These are phyloP conservation scores for Scaptodrosophila latifasciaeformis DNA, from an alignment of 2,888 invertebrate genomes.

Conservation along the genomic window DNA sequence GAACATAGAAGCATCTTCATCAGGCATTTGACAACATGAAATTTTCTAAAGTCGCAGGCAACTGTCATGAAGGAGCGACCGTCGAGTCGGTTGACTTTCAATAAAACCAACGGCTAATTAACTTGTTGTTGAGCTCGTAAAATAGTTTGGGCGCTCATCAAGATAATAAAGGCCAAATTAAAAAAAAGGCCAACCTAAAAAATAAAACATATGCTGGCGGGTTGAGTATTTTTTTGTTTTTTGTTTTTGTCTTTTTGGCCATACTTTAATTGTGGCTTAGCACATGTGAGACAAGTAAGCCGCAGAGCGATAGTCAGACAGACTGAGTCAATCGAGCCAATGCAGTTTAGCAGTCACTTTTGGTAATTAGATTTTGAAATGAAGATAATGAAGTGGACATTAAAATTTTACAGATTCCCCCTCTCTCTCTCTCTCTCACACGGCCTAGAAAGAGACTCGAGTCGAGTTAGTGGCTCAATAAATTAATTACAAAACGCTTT, in stretches of 20 bases:
- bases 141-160: conserved; percentile 64
- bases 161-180: conserved; percentile 54
- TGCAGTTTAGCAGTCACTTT: conserved; percentile 49
- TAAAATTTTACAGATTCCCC: conserved; percentile 65
- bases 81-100: conserved; percentile 28
- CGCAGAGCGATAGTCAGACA: conserved; percentile 32
- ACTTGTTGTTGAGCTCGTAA: conserved; percentile 67
- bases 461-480: conserved; percentile 48
- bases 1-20: background rate
- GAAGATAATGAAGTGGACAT: conserved; percentile 62
- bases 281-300: conserved; percentile 44
- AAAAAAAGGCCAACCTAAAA: too few relatives aligned
- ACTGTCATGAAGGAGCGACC: conserved; percentile 29
- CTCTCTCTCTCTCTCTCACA: too few relatives aligned
- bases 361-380: conserved; percentile 65
- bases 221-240: conserved; percentile 30
- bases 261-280: conserved; percentile 19
- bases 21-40: conserved; percentile 50
- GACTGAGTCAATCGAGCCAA: conserved; percentile 12
- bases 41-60: conserved; percentile 42
- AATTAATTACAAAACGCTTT: conserved; percentile 58
- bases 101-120: conserved; percentile 64
- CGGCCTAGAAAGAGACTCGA: too few relatives aligned
- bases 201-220: conserved; percentile 10
- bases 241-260: conserved; percentile 24